A percentile compares a stretch with the other conserved stretches of the same genome.
These are phyloP conservation scores for Allacma fusca DNA, from an alignment of 2,888 invertebrate genomes.

Conservation along the genomic window DNA sequence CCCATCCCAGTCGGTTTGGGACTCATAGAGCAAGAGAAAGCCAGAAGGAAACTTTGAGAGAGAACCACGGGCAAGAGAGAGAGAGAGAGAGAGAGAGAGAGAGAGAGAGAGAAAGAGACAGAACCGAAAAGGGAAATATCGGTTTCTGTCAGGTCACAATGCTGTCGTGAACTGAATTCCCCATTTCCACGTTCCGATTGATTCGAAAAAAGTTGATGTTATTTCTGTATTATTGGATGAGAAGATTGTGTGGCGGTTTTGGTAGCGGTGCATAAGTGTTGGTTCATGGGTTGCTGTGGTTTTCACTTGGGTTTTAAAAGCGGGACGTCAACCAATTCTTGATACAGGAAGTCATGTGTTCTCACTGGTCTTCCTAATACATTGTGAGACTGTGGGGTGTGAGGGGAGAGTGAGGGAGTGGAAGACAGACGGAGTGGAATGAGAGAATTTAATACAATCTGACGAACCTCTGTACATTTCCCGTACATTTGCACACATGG, in stretches of 20 bases:
- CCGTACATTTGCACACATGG: background rate
- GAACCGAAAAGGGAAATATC: background rate
- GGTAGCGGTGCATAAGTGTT: background rate
- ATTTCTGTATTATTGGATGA: background rate
- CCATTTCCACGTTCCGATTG: slow-evolving; percentile 7
- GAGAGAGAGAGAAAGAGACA: too few relatives aligned
- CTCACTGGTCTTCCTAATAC: too few relatives aligned
- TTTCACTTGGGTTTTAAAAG: too few relatives aligned
- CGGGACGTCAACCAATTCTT: too few relatives aligned
- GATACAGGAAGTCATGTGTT: too few relatives aligned
- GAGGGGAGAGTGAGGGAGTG: too few relatives aligned
- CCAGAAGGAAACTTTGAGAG: too few relatives aligned
- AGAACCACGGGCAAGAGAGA: too few relatives aligned
- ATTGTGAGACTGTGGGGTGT: too few relatives aligned
- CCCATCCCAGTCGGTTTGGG: background rate
- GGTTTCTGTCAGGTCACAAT: background rate
- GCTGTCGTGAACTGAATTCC: background rate
- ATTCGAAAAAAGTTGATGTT: background rate
- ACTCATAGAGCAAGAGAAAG: too few relatives aligned
- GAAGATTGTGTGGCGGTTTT: background rate
- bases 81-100: too few relatives aligned
- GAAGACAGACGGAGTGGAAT: background rate
- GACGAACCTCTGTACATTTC: background rate
- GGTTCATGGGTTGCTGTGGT: too few relatives aligned
- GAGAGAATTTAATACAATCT: background rate